Conservation (phyloP, 2,797 vertebrate species). For the Coccyzus lansbergi region DNA sequence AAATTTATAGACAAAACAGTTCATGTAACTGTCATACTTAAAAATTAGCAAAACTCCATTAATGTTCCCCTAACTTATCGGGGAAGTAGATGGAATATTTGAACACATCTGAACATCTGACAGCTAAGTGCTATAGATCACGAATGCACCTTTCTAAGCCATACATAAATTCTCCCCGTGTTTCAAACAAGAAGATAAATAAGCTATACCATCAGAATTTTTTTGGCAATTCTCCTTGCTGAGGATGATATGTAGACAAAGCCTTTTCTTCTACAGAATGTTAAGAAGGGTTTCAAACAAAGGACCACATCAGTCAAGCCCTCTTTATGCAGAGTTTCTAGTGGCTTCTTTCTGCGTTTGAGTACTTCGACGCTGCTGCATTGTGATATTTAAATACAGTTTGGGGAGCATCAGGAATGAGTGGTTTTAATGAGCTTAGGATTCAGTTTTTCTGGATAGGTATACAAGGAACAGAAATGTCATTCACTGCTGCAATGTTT, state of each 20-base stretch:
- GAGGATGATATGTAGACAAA: constrained; percentile 22
- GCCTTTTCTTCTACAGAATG: constrained; percentile 36
- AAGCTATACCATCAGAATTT: background rate
- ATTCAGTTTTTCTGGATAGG: background rate
- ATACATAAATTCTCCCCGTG: constrained; percentile 21
- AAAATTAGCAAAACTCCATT: constrained; percentile 60
- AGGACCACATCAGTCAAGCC: background rate
- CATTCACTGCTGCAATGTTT: background rate
- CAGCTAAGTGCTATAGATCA: constrained; percentile 37
- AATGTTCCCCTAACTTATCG: background rate
- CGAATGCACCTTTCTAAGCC: background rate
- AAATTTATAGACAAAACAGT: constrained; percentile 53
- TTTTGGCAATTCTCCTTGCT: constrained; percentile 10
- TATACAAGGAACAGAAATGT: background rate
- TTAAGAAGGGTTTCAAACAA: constrained; percentile 33
- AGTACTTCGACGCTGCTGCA: background rate
- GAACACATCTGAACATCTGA: background rate
- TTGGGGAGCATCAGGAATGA: background rate
- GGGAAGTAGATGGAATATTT: background rate
- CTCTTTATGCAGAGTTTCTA: background rate
- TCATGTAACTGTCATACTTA: constrained; percentile 24
- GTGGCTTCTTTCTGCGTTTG: background rate
- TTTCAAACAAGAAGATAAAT: constrained; percentile 57
- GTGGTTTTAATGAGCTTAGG: background rate
- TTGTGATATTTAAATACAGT: background rate